A percentile compares a stretch with the other conserved stretches of the same genome.
These are phyloP conservation scores for Macrobrachium rosenbergii DNA, from an alignment of 1,140 invertebrate genomes.

Conservation along the genomic window DNA sequence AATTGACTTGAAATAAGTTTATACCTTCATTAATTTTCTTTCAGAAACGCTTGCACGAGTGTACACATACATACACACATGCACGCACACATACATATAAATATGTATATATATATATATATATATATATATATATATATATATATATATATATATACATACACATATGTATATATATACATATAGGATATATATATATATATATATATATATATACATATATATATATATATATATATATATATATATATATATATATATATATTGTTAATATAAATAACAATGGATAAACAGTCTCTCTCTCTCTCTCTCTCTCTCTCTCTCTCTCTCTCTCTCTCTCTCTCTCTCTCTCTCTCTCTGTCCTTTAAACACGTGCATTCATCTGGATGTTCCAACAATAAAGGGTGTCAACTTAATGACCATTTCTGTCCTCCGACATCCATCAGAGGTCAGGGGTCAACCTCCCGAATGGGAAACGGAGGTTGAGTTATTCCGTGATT, in stretches of 20 bases:
- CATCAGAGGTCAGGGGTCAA: too few relatives aligned
- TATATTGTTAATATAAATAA: neutral
- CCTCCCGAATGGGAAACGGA: too few relatives aligned
- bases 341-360: neutral
- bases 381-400: too few relatives aligned
- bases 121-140: conserved; percentile 2
- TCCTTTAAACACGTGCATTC: too few relatives aligned
- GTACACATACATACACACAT: conserved; percentile 26
- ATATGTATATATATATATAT: conserved; percentile 47
- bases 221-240: neutral
- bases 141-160: neutral
- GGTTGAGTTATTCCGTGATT: too few relatives aligned
- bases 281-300: neutral
- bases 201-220: conserved; percentile 2
- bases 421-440: too few relatives aligned
- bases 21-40: neutral
- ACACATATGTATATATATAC: neutral
- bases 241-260: neutral
- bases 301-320: neutral
- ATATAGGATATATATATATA: neutral
- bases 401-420: too few relatives aligned
- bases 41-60: neutral
- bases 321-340: neutral
- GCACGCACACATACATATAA: conserved; percentile 30
- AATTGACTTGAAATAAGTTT: neutral